Percentiles rank a stretch among this genome's conserved stretches.
phyloP scores from a whole-genome alignment of 1,140 invertebrate species.

The Drosophila subobscura region DNA sequence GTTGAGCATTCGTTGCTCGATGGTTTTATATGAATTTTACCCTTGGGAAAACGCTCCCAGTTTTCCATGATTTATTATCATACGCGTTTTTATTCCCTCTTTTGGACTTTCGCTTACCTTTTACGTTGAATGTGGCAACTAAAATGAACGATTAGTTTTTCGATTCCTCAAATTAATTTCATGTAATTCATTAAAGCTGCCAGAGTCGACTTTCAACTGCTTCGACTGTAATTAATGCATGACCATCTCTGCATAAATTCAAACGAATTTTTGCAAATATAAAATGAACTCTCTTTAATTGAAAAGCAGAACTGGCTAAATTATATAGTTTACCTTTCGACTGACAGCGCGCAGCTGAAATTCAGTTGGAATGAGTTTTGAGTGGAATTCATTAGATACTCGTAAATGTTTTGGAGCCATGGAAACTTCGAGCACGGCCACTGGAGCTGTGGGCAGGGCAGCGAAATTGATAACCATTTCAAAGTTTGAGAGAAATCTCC shows the following conservation, averaged over 20 bases:
- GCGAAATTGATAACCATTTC: slow-evolving; percentile 44
- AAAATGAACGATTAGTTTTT: no score
- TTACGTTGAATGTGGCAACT: not conserved
- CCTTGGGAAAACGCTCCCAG: not conserved
- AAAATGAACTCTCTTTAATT: no score
- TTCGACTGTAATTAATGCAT: no score
- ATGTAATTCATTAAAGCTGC: no score
- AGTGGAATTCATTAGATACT: not conserved
- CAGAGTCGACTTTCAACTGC: no score
- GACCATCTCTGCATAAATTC: no score
- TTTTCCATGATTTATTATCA: slow-evolving; percentile 17
- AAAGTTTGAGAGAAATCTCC: slow-evolving; percentile 14
- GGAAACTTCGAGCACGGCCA: not conserved
- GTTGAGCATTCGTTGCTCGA: not conserved
- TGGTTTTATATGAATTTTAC: slow-evolving; percentile 3
- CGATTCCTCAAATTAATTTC: no score
- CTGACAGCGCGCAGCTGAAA: no score
- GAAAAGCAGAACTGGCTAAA: not conserved
- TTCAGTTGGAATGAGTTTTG: no score
- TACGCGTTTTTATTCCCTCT: not conserved
- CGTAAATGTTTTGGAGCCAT: slow-evolving; percentile 3
- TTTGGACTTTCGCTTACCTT: slow-evolving; percentile 1
- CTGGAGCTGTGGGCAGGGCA: not conserved
- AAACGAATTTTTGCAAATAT: no score
- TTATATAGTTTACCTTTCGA: not conserved